Evolutionary conservation across 2,888 invertebrate species (phyloP), one percentile per base, ranked within the genome.

Genomic region (Selenia dentaria): DNA sequence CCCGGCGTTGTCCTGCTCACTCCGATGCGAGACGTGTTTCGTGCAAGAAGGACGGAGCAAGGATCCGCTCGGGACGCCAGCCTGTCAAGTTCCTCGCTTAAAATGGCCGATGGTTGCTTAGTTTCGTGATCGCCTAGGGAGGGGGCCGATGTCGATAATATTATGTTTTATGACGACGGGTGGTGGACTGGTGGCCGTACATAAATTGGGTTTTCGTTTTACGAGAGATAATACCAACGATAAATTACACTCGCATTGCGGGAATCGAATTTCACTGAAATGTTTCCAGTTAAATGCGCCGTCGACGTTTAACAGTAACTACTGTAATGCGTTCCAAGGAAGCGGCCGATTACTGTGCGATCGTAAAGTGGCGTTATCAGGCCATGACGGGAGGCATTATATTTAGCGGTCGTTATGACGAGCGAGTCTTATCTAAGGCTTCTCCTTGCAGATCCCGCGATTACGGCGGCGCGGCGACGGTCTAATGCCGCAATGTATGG

Each of bases 91-190:
- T 84, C 72, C 77, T 74, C 78, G 73, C 80, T 78, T 83, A 81
- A 84, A 85, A 87, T 85, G 86, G 85, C 83, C 87, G 87, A 54
- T 51, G 62, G 57, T 79, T 77, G 79, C 79, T 84, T 83, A 83
- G 88, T 83, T 85, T 85, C 87, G 86, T 85, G 88, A 86, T 86
- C 82, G 88, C 83, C 85, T 83, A 83, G 87, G 86, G 88, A 83
- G 86, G 85, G 83, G 81, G 80, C 69, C 77, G 78, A 74, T 78
- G 83, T 83, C 86, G 86, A 87, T 87, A 88, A 83, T 87, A 83
- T 86, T 86, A 87, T 86, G 83, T 86, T 87, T 87, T 86, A 88
- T 80, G 83, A 74, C 79, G 67, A 70, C 77, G 80, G 82, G 77
- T 74, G 81, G 80, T 75, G 70, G 63, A 61, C 65, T 73, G 80